Conservation (phyloP, 2,113 vertebrate species). For the Recurvirostra avosetta region DNA sequence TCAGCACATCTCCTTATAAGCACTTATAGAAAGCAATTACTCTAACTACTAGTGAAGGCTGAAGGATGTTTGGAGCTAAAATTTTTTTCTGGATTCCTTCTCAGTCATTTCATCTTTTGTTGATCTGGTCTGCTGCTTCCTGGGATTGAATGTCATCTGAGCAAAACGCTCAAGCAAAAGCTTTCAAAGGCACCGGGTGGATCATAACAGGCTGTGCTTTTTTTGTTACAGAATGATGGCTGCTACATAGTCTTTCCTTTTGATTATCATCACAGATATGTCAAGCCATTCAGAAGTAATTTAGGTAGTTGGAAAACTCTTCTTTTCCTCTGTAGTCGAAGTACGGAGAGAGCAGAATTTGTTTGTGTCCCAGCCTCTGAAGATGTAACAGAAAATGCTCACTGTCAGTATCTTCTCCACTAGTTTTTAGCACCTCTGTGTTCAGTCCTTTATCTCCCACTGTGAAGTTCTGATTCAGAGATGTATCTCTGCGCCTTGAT, state of each 20-base stretch:
- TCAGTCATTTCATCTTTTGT: background rate
- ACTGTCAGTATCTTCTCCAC: background rate
- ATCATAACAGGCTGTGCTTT: background rate
- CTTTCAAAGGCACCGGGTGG: background rate
- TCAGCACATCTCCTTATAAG: background rate
- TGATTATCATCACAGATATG: background rate
- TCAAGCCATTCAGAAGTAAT: background rate
- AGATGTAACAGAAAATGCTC: background rate
- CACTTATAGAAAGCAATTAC: background rate
- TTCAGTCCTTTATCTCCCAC: background rate
- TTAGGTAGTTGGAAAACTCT: background rate
- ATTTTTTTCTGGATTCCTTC: background rate
- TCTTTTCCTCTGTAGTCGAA: background rate
- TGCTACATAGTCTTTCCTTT: background rate
- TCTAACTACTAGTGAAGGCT: background rate
- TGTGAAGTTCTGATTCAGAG: background rate
- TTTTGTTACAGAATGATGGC: background rate
- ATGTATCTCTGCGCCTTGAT: background rate
- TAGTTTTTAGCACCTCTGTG: background rate
- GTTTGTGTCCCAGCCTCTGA: background rate
- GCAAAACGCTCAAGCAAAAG: background rate
- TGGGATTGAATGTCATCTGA: background rate
- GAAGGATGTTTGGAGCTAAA: background rate
- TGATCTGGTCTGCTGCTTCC: background rate
- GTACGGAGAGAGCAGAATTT: background rate